Percentiles rank a stretch among this genome's conserved stretches.
Evolutionary conservation across 2,888 invertebrate genomes (phyloP).

Genomic region (Noctua pronuba): DNA sequence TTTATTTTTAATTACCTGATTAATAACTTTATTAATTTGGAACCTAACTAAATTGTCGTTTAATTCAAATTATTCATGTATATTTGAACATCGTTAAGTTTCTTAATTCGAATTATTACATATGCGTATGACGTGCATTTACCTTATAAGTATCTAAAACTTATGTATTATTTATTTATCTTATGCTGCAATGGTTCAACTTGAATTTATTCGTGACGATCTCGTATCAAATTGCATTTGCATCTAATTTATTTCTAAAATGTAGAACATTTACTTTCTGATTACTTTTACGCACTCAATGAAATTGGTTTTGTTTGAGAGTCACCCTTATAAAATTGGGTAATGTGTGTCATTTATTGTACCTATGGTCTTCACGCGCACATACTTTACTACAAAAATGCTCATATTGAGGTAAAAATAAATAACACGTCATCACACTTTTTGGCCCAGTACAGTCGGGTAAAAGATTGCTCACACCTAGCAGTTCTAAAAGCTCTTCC

Average conservation of each 20-base stretch:
- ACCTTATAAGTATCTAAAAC: not conserved
- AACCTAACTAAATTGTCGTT: not conserved
- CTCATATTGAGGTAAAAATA: too few species aligned
- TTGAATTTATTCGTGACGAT: not conserved
- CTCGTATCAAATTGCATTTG: not conserved
- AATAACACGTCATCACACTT: not conserved
- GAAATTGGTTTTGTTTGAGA: not conserved
- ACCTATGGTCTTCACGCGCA: not conserved
- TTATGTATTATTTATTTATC: conserved; percentile 1
- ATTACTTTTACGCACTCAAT: not conserved
- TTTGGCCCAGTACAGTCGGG: not conserved
- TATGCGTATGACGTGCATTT: not conserved
- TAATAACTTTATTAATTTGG: not conserved
- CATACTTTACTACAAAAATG: not conserved
- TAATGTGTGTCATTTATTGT: not conserved
- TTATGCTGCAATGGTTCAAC: not conserved
- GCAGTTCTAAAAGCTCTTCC: not conserved
- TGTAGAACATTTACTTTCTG: not conserved
- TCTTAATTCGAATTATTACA: not conserved
- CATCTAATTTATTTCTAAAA: not conserved
- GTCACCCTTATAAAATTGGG: not conserved
- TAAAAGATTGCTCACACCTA: not conserved
- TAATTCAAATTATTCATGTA: conserved; percentile 5
- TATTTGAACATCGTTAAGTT: not conserved
- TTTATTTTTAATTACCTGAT: not conserved